Base-by-base conservation (phyloP, 2,113 vertebrate genomes). In the Neolamprologus falcicula region DNA sequence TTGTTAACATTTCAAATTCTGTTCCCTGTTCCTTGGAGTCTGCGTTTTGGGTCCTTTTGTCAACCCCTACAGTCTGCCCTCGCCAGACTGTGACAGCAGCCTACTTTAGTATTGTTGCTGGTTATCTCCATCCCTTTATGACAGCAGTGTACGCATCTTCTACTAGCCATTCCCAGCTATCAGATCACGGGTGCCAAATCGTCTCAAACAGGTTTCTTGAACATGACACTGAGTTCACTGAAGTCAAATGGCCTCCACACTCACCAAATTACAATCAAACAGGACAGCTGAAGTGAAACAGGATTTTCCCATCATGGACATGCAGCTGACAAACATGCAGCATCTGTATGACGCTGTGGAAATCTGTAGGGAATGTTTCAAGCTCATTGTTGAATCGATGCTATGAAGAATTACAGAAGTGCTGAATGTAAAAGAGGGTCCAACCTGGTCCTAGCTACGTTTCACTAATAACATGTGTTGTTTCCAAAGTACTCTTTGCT, bases 301-400 rank as follows among this genome's bases (percentile, higher is more conserved):
- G 19, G 33, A 21, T 37, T 37, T 68, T 40, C 19, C 0, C 63
- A 40, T 68, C 33, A 40, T 68, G 11, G 11, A 68, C 19, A 37
- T 68, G 61, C 61, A 68, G 33, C 61, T 7, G 33, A 21, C 63
- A 68, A 68, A 68, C 33, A 3, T 40, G 63, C 63, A 40, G 35
- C 35, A 40, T 21, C 37, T 45, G 7, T 9, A 1, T 26, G 21
- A 16, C 0, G 7, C 1, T 42, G 2, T 45, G 37, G 66, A 45
- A 73, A 73, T 16, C 66, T 16, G 13, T 26, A 24, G 37, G 63
- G 12, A 42, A 3, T 71, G 35, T 42, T 71, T 24, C 11, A 21
- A 68, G 7, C 11, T 37, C 61, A 12, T 37, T 3, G 33, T 66
- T 68, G 63, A 68, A 68, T 68, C 3, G 2, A 21, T 40, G 33